Conservation (phyloP, 2,797 vertebrate genomes). For the Diplodus sargus region DNA sequence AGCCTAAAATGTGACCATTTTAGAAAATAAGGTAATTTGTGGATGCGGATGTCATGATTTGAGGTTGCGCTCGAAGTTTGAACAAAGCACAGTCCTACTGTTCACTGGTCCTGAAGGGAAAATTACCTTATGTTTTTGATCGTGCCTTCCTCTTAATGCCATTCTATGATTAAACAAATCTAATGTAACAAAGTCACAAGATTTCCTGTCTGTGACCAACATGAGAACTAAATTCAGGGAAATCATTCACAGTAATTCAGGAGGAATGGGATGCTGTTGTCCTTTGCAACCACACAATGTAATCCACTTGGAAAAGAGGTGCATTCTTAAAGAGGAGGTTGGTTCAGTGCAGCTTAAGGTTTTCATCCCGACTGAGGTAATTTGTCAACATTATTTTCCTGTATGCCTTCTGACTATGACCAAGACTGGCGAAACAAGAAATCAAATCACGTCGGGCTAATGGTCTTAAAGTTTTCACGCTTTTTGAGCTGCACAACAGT, state of each 20-base stretch:
- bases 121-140: not conserved
- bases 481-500: constrained; percentile 38
- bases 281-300: constrained; percentile 14
- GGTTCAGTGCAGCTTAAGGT: constrained; percentile 8
- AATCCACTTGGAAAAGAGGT: constrained; percentile 23
- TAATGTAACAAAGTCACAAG: constrained; percentile 20
- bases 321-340: constrained; percentile 3
- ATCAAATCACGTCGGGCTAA: constrained; percentile 33
- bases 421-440: constrained; percentile 33
- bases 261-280: constrained; percentile 3
- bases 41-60: not conserved
- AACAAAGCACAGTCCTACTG: not conserved
- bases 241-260: constrained; percentile 13
- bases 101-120: not conserved
- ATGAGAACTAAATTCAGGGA: constrained; percentile 17
- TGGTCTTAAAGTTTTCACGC: constrained; percentile 29
- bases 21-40: not conserved
- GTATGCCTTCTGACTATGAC: constrained; percentile 3
- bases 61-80: not conserved
- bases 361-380: constrained; percentile 14
- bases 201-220: constrained; percentile 22
- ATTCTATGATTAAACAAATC: not conserved
- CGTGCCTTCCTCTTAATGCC: not conserved
- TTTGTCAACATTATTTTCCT: constrained; percentile 24
- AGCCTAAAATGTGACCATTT: not conserved